Evolutionary conservation across 1,140 invertebrate genomes (phyloP).

Genomic region (Globodera rostochiensis): DNA sequence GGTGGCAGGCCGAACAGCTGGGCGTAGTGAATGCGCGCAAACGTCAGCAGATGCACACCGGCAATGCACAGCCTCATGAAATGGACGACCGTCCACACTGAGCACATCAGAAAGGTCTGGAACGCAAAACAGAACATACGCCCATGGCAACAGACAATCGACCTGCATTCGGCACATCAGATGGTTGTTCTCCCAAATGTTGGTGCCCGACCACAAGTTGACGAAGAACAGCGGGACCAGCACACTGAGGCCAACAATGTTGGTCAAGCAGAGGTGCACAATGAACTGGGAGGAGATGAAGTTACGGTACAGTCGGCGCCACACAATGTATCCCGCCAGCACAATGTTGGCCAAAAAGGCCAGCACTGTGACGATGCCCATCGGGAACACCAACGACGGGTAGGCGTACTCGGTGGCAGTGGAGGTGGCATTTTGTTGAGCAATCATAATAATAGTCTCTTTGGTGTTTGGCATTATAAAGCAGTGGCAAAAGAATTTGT

Average conservation of each 20-base stretch:
- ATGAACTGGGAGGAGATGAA: conserved; percentile 65
- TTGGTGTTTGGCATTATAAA: no score
- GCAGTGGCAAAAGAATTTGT: no score
- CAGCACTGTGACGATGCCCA: conserved; percentile 37
- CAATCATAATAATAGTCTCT: no score
- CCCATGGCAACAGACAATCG: no score
- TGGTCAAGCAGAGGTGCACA: conserved; percentile 62
- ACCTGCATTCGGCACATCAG: conserved; percentile 61
- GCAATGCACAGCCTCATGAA: conserved; percentile 65
- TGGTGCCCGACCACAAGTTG: conserved; percentile 58
- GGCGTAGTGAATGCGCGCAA: conserved; percentile 65
- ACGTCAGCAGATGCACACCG: conserved; percentile 64
- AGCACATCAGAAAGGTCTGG: conserved; percentile 63
- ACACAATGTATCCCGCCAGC: conserved; percentile 58
- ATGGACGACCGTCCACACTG: conserved; percentile 61
- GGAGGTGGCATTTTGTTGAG: conserved; percentile 20
- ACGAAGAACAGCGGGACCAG: conserved; percentile 60
- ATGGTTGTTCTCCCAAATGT: conserved; percentile 59
- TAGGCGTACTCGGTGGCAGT: conserved; percentile 35
- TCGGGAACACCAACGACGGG: conserved; percentile 40
- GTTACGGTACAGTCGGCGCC: conserved; percentile 58
- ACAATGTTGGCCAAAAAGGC: conserved; percentile 54
- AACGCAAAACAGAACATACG: conserved; percentile 29
- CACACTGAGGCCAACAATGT: conserved; percentile 54
- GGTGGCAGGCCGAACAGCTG: conserved; percentile 62